phyloP scores from a whole-genome alignment of 2,113 vertebrate species.

The Peromyscus maniculatus region DNA sequence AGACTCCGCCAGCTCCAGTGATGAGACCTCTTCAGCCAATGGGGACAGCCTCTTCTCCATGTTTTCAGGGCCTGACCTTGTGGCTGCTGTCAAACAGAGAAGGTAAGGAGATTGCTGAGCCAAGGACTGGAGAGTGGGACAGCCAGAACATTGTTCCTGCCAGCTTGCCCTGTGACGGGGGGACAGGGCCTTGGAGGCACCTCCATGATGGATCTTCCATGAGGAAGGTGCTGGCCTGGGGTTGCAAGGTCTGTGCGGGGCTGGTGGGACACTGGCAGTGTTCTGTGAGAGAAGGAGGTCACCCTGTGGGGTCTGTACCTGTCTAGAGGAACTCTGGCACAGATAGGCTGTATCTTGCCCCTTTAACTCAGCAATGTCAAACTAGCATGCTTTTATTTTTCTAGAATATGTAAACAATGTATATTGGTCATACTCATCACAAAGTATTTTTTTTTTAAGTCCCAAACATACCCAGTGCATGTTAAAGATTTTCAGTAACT shows the following conservation, averaged over 20 bases:
- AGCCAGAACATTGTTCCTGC: not conserved
- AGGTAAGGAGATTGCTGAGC: conserved; percentile 87
- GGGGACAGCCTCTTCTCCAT: conserved; percentile 99
- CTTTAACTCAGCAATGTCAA: not conserved
- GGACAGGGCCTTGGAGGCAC: not conserved
- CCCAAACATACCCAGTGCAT: not conserved
- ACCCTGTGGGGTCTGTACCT: not conserved
- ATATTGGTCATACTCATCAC: not conserved
- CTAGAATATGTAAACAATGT: not conserved
- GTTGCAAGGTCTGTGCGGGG: not conserved
- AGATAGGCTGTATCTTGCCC: not conserved
- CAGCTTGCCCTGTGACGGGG: not conserved
- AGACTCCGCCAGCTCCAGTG: conserved; percentile 97
- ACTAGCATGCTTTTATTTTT: not conserved
- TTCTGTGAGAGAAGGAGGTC: not conserved
- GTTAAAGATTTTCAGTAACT: not conserved
- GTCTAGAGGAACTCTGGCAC: not conserved
- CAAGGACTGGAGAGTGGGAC: not conserved
- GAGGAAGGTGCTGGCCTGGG: not conserved
- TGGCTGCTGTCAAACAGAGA: conserved; percentile 98
- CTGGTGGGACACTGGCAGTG: not conserved
- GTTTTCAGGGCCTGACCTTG: conserved; percentile 99
- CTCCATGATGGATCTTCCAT: not conserved
- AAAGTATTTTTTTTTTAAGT: not conserved
- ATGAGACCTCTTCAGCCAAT: conserved; percentile 98